These are phyloP conservation scores for Sylvietta virens DNA, from an alignment of 2,113 vertebrate genomes.

Conservation along the genomic window DNA sequence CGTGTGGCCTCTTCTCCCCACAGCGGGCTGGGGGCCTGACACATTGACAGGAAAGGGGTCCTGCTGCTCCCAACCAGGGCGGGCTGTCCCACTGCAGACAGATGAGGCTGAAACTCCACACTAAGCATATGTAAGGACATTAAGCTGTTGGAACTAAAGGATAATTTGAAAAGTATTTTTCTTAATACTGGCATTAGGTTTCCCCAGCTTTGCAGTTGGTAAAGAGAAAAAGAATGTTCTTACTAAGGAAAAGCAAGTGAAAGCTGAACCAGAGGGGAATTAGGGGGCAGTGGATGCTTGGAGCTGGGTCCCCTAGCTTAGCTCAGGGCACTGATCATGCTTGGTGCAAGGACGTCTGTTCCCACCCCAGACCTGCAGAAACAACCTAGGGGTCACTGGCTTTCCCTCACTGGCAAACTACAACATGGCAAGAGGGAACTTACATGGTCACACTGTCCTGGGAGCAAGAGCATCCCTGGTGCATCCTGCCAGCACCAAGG, in stretches of 20 bases:
- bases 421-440: neutral
- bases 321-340: neutral
- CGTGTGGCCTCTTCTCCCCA: neutral
- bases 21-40: neutral
- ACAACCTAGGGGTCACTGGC: neutral
- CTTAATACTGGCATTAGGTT: conserved; percentile 46
- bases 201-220: conserved; percentile 38
- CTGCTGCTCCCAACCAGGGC: neutral
- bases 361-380: neutral
- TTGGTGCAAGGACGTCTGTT: neutral
- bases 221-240: conserved; percentile 57
- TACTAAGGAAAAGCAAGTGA: conserved; percentile 56
- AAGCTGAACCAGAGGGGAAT: conserved; percentile 42
- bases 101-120: conserved; percentile 61
- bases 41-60: neutral
- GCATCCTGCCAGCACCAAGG: neutral
- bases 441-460: accelerated
- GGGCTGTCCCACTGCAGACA: neutral
- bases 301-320: neutral
- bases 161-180: conserved; percentile 60
- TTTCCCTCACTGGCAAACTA: neutral
- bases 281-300: neutral
- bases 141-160: conserved; percentile 50
- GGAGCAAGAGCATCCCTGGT: neutral
- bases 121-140: conserved; percentile 39